These are phyloP conservation scores for Sternotherus odoratus DNA, from an alignment of 2,797 vertebrate species.

Conservation along the genomic window DNA sequence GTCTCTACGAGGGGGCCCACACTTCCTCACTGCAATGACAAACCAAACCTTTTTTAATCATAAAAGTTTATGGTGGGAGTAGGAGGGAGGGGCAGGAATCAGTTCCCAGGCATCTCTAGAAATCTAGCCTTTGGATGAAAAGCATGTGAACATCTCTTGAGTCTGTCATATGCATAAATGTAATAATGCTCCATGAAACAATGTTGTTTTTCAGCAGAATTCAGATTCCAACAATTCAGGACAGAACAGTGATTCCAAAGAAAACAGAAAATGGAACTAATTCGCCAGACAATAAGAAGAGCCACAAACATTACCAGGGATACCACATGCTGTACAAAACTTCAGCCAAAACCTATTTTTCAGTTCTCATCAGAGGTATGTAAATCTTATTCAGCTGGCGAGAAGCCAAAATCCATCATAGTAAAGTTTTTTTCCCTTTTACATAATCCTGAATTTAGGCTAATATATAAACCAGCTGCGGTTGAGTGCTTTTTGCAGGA, in stretches of 20 bases:
- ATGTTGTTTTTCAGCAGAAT: constrained; percentile 20
- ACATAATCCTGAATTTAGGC: not conserved
- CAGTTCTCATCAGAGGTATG: not conserved
- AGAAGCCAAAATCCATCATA: not conserved
- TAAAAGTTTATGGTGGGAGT: accelerated
- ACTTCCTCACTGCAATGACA: too few species aligned
- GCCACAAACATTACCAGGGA: constrained; percentile 52
- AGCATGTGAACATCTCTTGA: constrained; percentile 45
- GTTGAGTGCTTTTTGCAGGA: accelerated
- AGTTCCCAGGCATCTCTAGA: constrained; percentile 7
- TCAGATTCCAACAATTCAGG: constrained; percentile 64
- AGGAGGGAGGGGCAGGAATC: not conserved
- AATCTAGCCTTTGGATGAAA: not conserved
- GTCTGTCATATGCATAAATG: constrained; percentile 64
- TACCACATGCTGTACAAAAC: constrained; percentile 14
- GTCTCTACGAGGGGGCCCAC: too few species aligned
- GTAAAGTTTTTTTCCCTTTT: not conserved
- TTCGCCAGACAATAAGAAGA: constrained; percentile 50
- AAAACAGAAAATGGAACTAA: constrained; percentile 71
- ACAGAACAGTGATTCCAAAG: constrained; percentile 54
- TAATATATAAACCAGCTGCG: not conserved
- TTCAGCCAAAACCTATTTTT: not conserved
- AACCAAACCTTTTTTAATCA: not conserved
- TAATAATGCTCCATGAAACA: constrained; percentile 51
- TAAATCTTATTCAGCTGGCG: not conserved